A percentile compares a stretch with the other conserved stretches of the same genome.
Evolutionary conservation across 92 coral and sea anemone species (phyloP).

Genomic region (Pocillopora grandis): DNA sequence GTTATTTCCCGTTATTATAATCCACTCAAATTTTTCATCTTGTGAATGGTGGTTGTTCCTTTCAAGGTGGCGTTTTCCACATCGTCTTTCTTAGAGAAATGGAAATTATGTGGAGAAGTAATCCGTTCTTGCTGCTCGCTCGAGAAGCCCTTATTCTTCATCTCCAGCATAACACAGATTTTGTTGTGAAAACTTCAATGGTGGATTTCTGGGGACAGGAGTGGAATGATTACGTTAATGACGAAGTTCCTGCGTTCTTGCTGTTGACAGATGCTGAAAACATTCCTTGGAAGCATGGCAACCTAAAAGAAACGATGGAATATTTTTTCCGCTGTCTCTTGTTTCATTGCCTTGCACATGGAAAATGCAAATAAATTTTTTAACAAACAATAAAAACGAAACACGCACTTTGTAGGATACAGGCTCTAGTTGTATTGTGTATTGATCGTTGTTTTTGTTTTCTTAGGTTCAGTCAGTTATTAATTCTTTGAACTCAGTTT

Average conservation of each 20-base stretch:
- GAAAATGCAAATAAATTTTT: too few species aligned
- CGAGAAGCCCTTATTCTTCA: constrained; percentile 59
- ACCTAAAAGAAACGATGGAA: background rate
- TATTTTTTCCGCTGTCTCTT: constrained; percentile 36
- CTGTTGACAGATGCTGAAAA: constrained; percentile 61
- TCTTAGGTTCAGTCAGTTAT: constrained; percentile 30
- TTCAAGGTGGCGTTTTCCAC: constrained; percentile 57
- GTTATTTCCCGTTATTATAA: background rate
- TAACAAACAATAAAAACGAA: too few species aligned
- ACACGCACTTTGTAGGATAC: too few species aligned
- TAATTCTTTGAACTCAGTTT: constrained; percentile 17
- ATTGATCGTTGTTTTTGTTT: background rate
- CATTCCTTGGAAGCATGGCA: background rate
- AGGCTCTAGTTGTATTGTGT: too few species aligned
- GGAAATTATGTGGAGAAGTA: constrained; percentile 45
- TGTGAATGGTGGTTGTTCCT: too few species aligned
- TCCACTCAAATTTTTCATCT: background rate
- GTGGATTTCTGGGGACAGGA: constrained; percentile 33
- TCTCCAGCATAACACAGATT: constrained; percentile 41
- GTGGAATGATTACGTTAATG: constrained; percentile 35
- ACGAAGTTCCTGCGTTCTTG: constrained; percentile 55
- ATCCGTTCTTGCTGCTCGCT: constrained; percentile 54
- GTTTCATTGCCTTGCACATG: constrained; percentile 29
- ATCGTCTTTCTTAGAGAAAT: constrained; percentile 54
- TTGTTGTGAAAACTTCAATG: constrained; percentile 35